These are phyloP conservation scores for Poecilus cupreus DNA, from an alignment of 2,888 invertebrate species.

Conservation along the genomic window DNA sequence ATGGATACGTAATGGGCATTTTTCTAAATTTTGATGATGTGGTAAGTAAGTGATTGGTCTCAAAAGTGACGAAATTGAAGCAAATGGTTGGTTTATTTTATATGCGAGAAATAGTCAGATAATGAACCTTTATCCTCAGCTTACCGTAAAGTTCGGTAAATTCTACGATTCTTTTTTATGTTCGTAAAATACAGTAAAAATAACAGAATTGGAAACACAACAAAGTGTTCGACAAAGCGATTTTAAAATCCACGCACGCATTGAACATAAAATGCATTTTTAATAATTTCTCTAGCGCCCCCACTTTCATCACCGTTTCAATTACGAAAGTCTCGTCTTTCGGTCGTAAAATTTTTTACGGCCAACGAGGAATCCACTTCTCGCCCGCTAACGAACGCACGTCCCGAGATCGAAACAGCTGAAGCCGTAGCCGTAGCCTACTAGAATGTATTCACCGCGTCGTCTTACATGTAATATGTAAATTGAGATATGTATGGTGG, in stretches of 20 bases:
- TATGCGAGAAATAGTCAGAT: no score
- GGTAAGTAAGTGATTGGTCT: no score
- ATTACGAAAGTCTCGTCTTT: slow-evolving; percentile 38
- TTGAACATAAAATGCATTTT: slow-evolving; percentile 43
- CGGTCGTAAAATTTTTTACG: slow-evolving; percentile 49
- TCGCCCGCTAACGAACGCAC: background rate
- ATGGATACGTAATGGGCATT: no score
- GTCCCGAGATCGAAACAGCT: background rate
- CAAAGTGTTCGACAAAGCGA: background rate
- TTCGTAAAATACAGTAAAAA: no score
- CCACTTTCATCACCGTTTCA: slow-evolving; percentile 50
- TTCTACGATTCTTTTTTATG: no score
- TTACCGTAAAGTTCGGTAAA: no score
- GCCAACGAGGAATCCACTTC: background rate
- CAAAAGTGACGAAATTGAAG: no score
- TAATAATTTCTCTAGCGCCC: slow-evolving; percentile 18
- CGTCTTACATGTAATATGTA: slow-evolving; percentile 59
- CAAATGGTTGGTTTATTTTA: no score
- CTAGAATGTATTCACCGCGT: slow-evolving; percentile 46
- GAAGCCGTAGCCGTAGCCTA: background rate
- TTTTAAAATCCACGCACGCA: slow-evolving; percentile 26
- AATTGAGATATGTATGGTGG: slow-evolving; percentile 58
- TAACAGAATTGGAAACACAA: no score
- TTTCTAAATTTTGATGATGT: no score
- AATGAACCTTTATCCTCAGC: no score